Evolutionary conservation across 2,113 vertebrate genomes (phyloP).

Genomic region (Lepus americanus): DNA sequence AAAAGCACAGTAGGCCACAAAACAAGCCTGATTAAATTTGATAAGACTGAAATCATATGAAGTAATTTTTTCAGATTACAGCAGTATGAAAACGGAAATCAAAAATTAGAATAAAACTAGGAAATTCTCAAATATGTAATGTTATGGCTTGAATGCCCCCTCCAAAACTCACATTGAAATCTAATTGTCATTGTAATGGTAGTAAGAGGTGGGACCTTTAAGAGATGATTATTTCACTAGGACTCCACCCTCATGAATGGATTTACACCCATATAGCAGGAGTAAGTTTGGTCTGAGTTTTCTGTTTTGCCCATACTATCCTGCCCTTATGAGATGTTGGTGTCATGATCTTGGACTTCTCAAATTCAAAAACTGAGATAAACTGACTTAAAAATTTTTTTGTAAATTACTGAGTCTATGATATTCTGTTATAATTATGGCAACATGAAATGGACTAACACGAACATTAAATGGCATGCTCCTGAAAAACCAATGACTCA

Average conservation of each 20-base stretch:
- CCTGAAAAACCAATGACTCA: not conserved
- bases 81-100: not conserved
- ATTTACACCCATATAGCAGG: not conserved
- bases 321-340: not conserved
- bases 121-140: not conserved
- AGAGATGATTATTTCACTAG: not conserved
- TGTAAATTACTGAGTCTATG: not conserved
- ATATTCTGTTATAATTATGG: not conserved
- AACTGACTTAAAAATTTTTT: not conserved
- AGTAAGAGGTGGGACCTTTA: not conserved
- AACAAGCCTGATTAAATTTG: conserved; percentile 17
- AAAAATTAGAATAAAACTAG: not conserved
- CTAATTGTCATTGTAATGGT: not conserved
- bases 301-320: not conserved
- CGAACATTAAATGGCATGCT: not conserved
- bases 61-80: not conserved
- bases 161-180: not conserved
- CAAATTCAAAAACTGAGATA: not conserved
- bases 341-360: not conserved
- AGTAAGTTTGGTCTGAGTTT: not conserved
- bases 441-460: not conserved
- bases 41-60: not conserved
- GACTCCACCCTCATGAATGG: not conserved
- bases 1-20: not conserved
- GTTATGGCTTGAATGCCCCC: not conserved